Base-by-base conservation (phyloP, 2,797 vertebrate genomes). In the Betta splendens region DNA sequence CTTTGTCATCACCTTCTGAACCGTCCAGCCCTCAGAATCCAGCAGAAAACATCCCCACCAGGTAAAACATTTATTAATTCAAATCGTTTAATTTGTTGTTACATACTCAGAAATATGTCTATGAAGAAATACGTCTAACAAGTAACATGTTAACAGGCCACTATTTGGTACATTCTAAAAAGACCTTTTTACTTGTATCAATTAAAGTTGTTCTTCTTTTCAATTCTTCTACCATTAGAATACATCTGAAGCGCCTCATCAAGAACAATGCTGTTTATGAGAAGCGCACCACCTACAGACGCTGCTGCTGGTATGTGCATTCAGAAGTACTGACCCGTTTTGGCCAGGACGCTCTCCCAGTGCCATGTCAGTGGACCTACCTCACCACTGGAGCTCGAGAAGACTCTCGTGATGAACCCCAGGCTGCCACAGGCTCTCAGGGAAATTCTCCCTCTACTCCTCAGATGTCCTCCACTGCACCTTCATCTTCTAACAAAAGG, bases 321-420 rank as follows among this genome's bases (percentile, higher is more conserved):
- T 58, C 88, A 0, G 94, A 96, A 4, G 94, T 98, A 56, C 92
- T 99, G 70, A 79, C 80, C 36, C 92, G 86, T 31, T 94, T 93
- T 5, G 80, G 89, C 1, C 94, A 78, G 61, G 94, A 97, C 64
- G 68, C 86, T 1, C 93, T 99, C 13, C 95, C 96, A 0, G 94
- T 99, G 51, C 98, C 98, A 2, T 95, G 95, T 81, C 95, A 93
- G 46, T 99, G 98, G 98, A 95, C 63, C 80, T 98, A 99, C 70
- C n/a, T 96, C 83, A 98, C 94, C 3, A 62, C 84, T 1, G 90
- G 94, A 20, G 91, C 93, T 23, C 92, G 87, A 50, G 95, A 96
- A n/a, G 92, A 93, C 90, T 90, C 93, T 33, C 92, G 86, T n/a
- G 96, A 96, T 10, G 93, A 94, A 0, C 28, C 59, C 40, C 75